These are phyloP conservation scores for Ciona savignyi DNA, from an alignment of 23 tunicate species.

Conservation along the genomic window DNA sequence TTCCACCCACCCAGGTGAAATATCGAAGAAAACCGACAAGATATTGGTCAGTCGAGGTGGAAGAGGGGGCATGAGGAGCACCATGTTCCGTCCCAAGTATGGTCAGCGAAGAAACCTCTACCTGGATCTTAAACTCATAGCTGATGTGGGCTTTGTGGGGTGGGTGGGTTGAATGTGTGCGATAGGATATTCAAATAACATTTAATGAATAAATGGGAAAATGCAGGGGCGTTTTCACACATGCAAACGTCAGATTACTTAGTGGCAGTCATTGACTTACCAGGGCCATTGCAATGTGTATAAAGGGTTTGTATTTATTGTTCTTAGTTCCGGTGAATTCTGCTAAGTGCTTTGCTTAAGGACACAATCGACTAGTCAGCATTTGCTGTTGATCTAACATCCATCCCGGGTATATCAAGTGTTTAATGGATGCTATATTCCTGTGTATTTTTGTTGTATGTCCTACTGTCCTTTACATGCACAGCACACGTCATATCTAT, in stretches of 20 bases:
- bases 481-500: not conserved
- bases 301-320: not conserved
- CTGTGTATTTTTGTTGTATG: no score
- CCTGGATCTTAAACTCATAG: constrained; percentile 61
- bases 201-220: no score
- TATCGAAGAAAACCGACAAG: constrained; percentile 31
- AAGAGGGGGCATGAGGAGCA: constrained; percentile 33
- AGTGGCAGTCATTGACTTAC: no score
- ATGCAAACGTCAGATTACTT: no score
- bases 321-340: not conserved
- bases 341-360: no score
- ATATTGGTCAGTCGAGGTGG: constrained; percentile 78
- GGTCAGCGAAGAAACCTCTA: constrained; percentile 32
- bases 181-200: no score
- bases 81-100: constrained; percentile 12
- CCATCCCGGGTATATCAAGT: not conserved
- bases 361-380: no score
- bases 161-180: constrained; percentile 6
- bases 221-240: no score
- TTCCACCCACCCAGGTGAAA: constrained; percentile 21
- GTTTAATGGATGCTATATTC: not conserved
- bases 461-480: no score
- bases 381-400: no score
- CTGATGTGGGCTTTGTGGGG: constrained; percentile 94
- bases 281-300: no score